Evolutionary conservation across 1,140 invertebrate genomes (phyloP), one percentile per base, ranked within the genome.

Genomic region (Brachionus angularis): DNA sequence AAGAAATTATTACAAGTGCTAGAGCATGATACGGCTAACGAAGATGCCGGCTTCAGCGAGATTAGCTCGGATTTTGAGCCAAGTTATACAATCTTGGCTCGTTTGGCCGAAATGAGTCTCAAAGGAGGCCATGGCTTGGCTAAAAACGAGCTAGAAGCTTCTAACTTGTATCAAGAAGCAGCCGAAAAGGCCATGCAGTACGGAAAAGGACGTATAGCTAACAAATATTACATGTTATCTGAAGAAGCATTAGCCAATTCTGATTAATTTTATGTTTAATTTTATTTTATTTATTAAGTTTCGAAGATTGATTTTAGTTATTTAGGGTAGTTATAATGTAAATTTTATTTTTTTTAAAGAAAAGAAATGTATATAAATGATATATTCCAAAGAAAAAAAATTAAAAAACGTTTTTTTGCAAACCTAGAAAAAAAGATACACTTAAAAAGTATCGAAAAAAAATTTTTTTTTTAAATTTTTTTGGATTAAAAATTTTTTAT

Each of bases 161-260:
- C 79, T 53, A 83, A 85, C 50, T 73, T 85, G 53, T 86, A 80
- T 75, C 84, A 76, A 62, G 76, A 80, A 70, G 85, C 85, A 33
- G 85, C 85, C 46, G 85, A 86, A 62, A 74, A 74, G 36, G 85
- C 85, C 3, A 85, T 82, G 76, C 62, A 67, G 23, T 47, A 36
- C 31, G 62, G 62, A 21, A 85, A 86, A 73, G 85, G 85, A 58
- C 78, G 83, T 55, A 75, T 85, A 49, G 84, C 85, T 10, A 84
- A 80, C 74, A 85, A 85, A 75, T 85, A 83, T 73, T 86, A 83
- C 73, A 79, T 79, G 74, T 74, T 83, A 55, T 82, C 85, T 16
- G 85, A 86, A 76, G 81, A 84, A 74, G 77, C 78, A 10, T 79
- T 73, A 36, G 53, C 53, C n/a, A n/a, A n/a, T n/a, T n/a, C n/a